phyloP scores from a whole-genome alignment of 2,888 invertebrate genomes.

The Hoplodrina blanda region DNA sequence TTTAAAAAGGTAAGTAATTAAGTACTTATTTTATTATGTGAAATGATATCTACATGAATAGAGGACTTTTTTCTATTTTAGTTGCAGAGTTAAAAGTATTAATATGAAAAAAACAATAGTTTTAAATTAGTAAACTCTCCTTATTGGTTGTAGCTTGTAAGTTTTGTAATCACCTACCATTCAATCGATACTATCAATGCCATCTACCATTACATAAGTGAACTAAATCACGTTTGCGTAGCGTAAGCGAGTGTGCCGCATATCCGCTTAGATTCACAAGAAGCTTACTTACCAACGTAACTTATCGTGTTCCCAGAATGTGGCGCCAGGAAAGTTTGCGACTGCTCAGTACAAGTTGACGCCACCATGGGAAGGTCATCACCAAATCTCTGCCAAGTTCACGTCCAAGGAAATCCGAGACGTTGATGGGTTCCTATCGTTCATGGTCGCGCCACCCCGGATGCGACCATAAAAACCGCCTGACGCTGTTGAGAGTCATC shows the following conservation, averaged over 20 bases:
- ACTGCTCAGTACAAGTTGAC: constrained; percentile 94
- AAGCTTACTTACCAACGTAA: constrained; percentile 29
- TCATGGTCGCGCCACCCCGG: constrained; percentile 90
- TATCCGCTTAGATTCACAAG: constrained; percentile 6
- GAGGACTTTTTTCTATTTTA: too few relatives aligned
- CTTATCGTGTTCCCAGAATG: constrained; percentile 57
- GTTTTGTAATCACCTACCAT: neutral
- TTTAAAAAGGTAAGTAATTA: constrained; percentile 90
- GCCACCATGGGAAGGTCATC: constrained; percentile 94
- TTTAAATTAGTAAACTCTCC: too few relatives aligned
- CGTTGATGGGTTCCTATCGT: constrained; percentile 96
- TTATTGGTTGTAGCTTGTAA: too few relatives aligned
- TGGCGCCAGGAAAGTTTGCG: constrained; percentile 92
- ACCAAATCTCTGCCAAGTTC: constrained; percentile 96
- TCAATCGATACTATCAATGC: constrained; percentile 45
- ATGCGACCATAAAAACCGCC: constrained; percentile 76
- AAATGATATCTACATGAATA: too few relatives aligned
- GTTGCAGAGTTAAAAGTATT: too few relatives aligned
- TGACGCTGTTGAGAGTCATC: constrained; percentile 74
- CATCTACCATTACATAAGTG: constrained; percentile 53
- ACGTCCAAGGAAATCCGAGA: constrained; percentile 96
- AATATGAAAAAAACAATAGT: too few relatives aligned
- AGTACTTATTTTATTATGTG: too few relatives aligned
- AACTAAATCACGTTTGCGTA: constrained; percentile 15
- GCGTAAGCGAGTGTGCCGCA: neutral